Evolutionary conservation across 2,888 invertebrate genomes (phyloP).

Genomic region (Synergus gifuensis): DNA sequence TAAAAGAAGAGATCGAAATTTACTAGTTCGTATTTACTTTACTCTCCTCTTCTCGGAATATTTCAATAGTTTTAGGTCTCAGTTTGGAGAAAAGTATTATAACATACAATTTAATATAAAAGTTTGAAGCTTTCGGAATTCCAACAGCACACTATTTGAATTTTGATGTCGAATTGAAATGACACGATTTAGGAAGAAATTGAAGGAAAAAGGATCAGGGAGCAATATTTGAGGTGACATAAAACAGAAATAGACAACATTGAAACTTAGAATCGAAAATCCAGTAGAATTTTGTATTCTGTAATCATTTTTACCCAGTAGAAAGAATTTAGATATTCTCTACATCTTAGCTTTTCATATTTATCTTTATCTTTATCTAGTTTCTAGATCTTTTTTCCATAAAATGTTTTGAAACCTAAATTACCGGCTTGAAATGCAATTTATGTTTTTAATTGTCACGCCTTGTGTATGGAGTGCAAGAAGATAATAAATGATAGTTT

Average conservation of each 20-base stretch:
- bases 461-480: no score
- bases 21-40: neutral
- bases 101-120: neutral
- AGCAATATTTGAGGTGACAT: neutral
- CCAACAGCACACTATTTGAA: neutral
- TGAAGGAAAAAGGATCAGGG: neutral
- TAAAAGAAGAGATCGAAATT: neutral
- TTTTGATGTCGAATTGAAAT: conserved; percentile 1
- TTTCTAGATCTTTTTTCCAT: no score
- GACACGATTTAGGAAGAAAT: neutral
- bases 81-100: no score
- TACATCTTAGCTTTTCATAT: neutral
- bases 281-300: neutral
- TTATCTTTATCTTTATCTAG: no score
- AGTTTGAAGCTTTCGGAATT: neutral
- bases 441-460: no score
- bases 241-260: conserved; percentile 11
- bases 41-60: neutral
- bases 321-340: neutral
- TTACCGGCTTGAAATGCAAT: no score
- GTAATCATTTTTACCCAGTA: neutral
- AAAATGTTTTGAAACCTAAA: no score
- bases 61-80: neutral
- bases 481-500: neutral
- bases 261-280: conserved; percentile 14